Evolutionary conservation across 2,113 vertebrate species (phyloP).

Genomic region (Acinonyx jubatus): DNA sequence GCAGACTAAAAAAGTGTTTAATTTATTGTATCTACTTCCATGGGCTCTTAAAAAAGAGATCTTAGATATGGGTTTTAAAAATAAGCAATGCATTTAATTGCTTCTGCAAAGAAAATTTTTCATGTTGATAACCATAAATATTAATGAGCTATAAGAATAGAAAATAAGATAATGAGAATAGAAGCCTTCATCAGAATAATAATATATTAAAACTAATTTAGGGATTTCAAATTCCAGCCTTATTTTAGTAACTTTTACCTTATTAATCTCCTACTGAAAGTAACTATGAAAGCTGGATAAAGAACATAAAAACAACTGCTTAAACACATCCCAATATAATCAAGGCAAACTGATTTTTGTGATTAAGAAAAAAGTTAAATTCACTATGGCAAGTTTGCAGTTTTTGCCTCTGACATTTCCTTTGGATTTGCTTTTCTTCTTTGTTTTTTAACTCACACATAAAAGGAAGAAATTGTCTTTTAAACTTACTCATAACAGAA

Average conservation of each 20-base stretch:
- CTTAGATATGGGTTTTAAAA: conserved; percentile 62
- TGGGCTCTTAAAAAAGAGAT: conserved; percentile 7
- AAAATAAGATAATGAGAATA: conserved; percentile 66
- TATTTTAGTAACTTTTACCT: background rate
- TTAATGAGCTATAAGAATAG: conserved; percentile 72
- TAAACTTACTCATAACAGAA: background rate
- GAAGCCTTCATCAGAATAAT: conserved; percentile 57
- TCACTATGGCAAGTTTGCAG: background rate
- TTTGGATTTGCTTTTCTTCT: background rate
- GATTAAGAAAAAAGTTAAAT: background rate
- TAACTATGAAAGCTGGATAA: background rate
- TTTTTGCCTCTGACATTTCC: background rate
- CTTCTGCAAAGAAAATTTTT: conserved; percentile 72
- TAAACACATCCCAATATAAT: background rate
- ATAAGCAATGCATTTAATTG: conserved; percentile 65
- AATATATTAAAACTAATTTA: conserved; percentile 51
- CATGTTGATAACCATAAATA: conserved; percentile 70
- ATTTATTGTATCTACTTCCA: conserved; percentile 64
- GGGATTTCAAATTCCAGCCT: background rate
- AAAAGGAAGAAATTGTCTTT: background rate
- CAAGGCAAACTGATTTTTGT: background rate
- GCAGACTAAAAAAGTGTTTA: conserved; percentile 54
- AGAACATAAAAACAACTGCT: background rate
- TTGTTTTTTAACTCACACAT: background rate
- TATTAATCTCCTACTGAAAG: background rate